Evolutionary conservation across 2,888 invertebrate species (phyloP), one percentile per base, ranked within the genome.

Genomic region (Loripinus fragilis): DNA sequence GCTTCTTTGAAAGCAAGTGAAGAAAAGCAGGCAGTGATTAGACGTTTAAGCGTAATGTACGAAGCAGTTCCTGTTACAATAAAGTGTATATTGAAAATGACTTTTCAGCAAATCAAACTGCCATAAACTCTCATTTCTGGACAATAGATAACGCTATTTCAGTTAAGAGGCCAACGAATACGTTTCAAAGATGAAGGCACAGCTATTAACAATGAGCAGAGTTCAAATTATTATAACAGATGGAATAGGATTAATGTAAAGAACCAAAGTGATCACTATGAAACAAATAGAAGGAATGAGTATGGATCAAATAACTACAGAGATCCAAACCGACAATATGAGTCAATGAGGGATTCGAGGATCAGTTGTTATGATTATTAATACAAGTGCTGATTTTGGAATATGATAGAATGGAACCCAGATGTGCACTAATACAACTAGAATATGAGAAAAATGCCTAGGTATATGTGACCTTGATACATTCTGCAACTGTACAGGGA

Each of bases 371-470:
- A 55, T 55, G 5, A 28, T 25, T 10, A 55, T 55, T 55, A 55
- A 17, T 55, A 55, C 28, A 55, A 55, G 5, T 55, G 55, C 55
- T 25, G 55, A 25, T 55, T 55, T 55, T 25, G 55, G 55, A 55
- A 55, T 55, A 28, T 55, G 17, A 23, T 25, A 55, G 55, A 28
- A 3, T 55, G 55, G 55, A 55, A 55, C 28, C 25, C 28, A 17
- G 28, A 55, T 25, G 28, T 25, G 5, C 30, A 12, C 2, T 55
- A 25, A 25, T 25, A 55, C 12, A 55, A 55, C 17, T 55, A 12
- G 5, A 55, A 28, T 8, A 8, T 55, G 17, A 7, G 55, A 55
- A 5, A 55, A 30, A 20, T 55, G 55, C 28, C 28, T 55, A 25
- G 20, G 2, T 2, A 25, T 25, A 3, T 25, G 28, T 55, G 55